These are phyloP conservation scores for Machimus rusticus DNA, from an alignment of 2,888 invertebrate genomes.

Conservation along the genomic window DNA sequence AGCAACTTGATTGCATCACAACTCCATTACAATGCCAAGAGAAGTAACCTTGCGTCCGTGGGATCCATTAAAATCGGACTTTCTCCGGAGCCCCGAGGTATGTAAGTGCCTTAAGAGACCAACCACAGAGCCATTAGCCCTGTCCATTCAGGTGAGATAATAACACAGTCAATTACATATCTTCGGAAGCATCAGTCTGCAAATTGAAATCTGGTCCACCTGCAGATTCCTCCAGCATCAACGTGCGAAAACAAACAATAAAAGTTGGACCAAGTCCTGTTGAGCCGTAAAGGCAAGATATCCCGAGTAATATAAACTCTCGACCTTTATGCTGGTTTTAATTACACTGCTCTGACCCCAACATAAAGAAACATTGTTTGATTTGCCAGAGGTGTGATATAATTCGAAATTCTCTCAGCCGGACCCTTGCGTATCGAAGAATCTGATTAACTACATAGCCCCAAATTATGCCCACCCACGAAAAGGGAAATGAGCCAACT, in stretches of 20 bases:
- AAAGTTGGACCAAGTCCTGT: not conserved
- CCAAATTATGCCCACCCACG: not conserved
- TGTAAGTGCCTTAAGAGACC: conserved; percentile 12
- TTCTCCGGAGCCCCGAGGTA: not conserved
- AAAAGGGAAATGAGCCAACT: not conserved
- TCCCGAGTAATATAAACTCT: not conserved
- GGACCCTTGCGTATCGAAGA: not conserved
- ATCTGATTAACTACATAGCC: not conserved
- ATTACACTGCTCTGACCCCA: not conserved
- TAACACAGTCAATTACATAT: conserved; percentile 10
- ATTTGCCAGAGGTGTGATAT: not conserved
- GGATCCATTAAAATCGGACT: conserved; percentile 8
- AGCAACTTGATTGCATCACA: conserved; percentile 5
- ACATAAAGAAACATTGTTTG: not conserved
- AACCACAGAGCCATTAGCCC: not conserved
- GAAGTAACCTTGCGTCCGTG: conserved; percentile 14
- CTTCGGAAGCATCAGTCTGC: not conserved
- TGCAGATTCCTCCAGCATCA: not conserved
- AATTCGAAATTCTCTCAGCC: not conserved
- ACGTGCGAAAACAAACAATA: not conserved
- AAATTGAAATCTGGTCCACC: conserved; percentile 11
- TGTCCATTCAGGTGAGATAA: not conserved
- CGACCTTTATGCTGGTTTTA: not conserved
- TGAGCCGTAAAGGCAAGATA: not conserved
- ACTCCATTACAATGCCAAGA: not conserved